Evolutionary conservation across 2,888 invertebrate genomes (phyloP).

Genomic region (Ornithoptera alexandrae): DNA sequence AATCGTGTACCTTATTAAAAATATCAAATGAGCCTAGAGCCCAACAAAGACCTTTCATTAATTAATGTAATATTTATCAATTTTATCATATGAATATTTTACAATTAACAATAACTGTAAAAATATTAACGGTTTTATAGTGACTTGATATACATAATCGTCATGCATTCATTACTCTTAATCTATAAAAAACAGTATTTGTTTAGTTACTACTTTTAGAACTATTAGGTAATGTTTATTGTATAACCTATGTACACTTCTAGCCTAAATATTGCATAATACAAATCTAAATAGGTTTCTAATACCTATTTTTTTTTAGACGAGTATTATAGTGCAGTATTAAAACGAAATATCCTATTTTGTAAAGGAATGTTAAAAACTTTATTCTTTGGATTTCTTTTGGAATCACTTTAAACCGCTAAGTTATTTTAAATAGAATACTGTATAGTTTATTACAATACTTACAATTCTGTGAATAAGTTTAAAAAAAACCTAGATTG

Average conservation of each 20-base stretch:
- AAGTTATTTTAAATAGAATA: not conserved
- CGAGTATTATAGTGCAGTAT: slow-evolving; percentile 1
- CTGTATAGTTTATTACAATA: not conserved
- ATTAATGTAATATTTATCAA: not conserved
- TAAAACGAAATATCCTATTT: not conserved
- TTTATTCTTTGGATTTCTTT: not conserved
- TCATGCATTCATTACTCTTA: not conserved
- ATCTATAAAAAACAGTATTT: not conserved
- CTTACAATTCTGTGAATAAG: not conserved
- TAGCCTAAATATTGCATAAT: not conserved
- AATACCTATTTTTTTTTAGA: not conserved
- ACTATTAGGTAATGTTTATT: not conserved
- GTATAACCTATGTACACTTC: not conserved
- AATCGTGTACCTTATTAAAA: not conserved
- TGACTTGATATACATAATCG: not conserved
- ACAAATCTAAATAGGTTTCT: not conserved
- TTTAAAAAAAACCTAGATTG: too few relatives aligned
- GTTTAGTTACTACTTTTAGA: not conserved
- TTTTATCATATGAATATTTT: not conserved
- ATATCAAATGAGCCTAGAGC: not conserved
- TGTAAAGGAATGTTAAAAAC: slow-evolving; percentile 16
- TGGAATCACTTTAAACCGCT: not conserved
- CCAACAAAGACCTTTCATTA: not conserved
- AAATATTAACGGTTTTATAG: too few relatives aligned
- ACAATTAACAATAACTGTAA: not conserved